A percentile compares a stretch with the other conserved stretches of the same genome.
phyloP scores from a whole-genome alignment of 2,888 invertebrate species.

The Aporophyla lueneburgensis region DNA sequence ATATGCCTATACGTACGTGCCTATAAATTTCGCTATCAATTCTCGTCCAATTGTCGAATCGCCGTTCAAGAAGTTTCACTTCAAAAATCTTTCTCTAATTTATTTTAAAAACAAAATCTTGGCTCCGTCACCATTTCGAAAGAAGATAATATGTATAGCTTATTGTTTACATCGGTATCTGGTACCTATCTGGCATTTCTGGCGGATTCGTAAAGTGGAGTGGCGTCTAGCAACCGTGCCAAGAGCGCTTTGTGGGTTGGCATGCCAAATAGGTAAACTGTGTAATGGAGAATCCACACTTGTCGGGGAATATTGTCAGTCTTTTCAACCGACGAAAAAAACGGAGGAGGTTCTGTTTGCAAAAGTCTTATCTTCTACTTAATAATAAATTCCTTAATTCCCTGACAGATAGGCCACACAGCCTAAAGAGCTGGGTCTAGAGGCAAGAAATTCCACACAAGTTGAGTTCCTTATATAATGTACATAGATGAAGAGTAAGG shows the following conservation, averaged over 20 bases:
- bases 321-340: no score
- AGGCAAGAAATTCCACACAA: no score
- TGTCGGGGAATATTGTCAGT: not conserved
- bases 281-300: conserved; percentile 17
- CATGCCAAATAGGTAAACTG: conserved; percentile 52
- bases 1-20: not conserved
- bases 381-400: no score
- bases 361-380: no score
- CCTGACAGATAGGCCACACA: no score
- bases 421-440: no score
- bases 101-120: conserved; percentile 20
- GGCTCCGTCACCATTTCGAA: conserved; percentile 17
- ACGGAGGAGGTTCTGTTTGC: no score
- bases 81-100: conserved; percentile 11
- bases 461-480: no score
- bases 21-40: not conserved
- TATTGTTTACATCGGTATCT: conserved; percentile 56
- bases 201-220: conserved; percentile 34
- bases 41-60: not conserved
- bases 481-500: no score
- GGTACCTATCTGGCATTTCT: conserved; percentile 36
- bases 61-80: not conserved
- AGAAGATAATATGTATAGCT: conserved; percentile 20
- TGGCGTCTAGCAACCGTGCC: conserved; percentile 55
- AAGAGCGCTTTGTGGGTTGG: conserved; percentile 40